Evolutionary conservation across 2,888 invertebrate species (phyloP).

Genomic region (Heteropelma amictum): DNA sequence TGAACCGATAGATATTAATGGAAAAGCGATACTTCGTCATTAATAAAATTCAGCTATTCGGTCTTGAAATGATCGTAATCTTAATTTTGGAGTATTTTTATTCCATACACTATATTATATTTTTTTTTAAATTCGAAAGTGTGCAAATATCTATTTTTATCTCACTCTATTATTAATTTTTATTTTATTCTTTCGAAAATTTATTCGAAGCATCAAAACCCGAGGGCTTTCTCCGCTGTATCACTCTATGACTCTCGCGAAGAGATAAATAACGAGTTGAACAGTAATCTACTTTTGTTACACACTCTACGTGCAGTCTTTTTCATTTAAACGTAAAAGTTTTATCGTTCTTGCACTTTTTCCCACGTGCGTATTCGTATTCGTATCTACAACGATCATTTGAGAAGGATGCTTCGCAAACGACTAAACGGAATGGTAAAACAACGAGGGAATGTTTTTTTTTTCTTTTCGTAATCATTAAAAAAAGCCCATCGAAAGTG

Average conservation of each 20-base stretch:
- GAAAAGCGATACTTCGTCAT: too few relatives aligned
- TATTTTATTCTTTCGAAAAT: too few relatives aligned
- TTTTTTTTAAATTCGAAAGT: too few relatives aligned
- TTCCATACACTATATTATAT: too few relatives aligned
- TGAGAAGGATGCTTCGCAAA: background rate
- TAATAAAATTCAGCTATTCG: too few relatives aligned
- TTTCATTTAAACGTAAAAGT: too few relatives aligned
- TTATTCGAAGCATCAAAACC: too few relatives aligned
- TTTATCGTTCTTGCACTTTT: background rate
- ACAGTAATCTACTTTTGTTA: slow-evolving; percentile 7
- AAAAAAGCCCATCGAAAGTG: slow-evolving; percentile 12
- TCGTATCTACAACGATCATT: background rate
- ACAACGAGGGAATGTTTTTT: slow-evolving; percentile 1
- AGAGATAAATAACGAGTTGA: slow-evolving; percentile 22
- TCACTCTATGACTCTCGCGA: background rate
- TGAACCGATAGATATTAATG: background rate
- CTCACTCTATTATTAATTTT: too few relatives aligned
- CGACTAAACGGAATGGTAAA: slow-evolving; percentile 13
- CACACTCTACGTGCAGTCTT: slow-evolving; percentile 32
- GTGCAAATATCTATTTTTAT: too few relatives aligned
- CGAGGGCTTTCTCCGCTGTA: background rate
- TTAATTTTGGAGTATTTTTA: too few relatives aligned
- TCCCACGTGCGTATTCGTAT: background rate
- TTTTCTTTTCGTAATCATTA: too few relatives aligned
- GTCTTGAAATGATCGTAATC: too few relatives aligned